Conservation (phyloP, 2,113 vertebrate species). For the Hiodon alosoides region DNA sequence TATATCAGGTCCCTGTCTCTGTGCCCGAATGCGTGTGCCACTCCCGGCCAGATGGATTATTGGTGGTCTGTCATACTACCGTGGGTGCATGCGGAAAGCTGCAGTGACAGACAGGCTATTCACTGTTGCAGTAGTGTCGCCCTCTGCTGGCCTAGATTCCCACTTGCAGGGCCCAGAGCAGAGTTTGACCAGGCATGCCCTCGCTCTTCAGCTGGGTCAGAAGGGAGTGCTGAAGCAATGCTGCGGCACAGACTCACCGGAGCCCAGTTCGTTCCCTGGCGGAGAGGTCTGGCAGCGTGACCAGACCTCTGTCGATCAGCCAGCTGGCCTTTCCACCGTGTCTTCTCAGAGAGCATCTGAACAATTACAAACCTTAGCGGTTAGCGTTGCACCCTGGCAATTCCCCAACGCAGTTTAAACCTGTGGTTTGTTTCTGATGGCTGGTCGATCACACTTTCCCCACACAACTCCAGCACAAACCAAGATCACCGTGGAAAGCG, state of each 20-base stretch:
- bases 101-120: background rate
- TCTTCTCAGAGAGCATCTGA: background rate
- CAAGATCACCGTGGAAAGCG: conserved; percentile 1
- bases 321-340: background rate
- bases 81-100: background rate
- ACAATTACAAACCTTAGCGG: background rate
- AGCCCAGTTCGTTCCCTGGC: too few relatives aligned
- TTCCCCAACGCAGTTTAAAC: background rate
- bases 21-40: too few relatives aligned
- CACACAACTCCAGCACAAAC: conserved; percentile 11
- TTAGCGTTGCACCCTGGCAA: background rate
- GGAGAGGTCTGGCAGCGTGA: background rate
- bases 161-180: background rate
- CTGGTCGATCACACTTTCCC: background rate
- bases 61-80: too few relatives aligned
- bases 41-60: too few relatives aligned
- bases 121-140: background rate
- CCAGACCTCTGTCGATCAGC: background rate
- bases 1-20: too few relatives aligned
- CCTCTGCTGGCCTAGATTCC: conserved; percentile 16
- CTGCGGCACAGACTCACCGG: too few relatives aligned
- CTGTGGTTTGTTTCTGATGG: too few relatives aligned
- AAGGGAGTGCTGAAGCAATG: too few relatives aligned
- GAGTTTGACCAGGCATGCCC: background rate
- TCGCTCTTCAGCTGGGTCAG: too few relatives aligned